Evolutionary conservation across 2,113 vertebrate genomes (phyloP).

Genomic region (Enhydra lutris): DNA sequence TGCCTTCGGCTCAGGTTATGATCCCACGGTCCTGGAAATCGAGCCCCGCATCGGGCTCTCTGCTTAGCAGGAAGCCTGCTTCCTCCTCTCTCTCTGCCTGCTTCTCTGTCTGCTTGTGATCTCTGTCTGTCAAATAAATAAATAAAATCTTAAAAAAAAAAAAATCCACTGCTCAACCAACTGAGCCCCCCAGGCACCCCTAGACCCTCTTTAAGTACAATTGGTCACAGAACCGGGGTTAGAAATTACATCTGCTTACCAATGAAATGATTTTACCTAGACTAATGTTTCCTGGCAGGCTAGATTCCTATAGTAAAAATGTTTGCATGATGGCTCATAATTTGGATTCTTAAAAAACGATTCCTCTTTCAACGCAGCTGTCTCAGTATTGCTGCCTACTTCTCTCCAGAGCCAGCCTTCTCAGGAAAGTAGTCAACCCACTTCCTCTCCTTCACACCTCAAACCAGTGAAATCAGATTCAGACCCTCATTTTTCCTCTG

Average conservation of each 20-base stretch:
- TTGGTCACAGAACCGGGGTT: neutral
- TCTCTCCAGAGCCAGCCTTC: constrained; percentile 4
- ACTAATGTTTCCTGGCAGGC: neutral
- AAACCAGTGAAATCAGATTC: neutral
- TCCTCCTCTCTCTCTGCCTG: too few species aligned
- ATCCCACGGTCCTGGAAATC: too few species aligned
- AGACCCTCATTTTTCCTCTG: neutral
- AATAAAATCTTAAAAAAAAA: neutral
- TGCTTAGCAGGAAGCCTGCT: too few species aligned
- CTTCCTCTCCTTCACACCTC: neutral
- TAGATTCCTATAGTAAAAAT: neutral
- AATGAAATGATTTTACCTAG: constrained; percentile 13
- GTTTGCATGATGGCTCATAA: neutral
- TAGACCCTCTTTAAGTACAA: neutral
- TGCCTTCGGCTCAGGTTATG: too few species aligned
- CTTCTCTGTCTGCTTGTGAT: too few species aligned
- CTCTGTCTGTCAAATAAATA: too few species aligned
- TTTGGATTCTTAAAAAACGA: constrained; percentile 11
- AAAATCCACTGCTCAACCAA: neutral
- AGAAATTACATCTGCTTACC: neutral
- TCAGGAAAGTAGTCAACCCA: neutral
- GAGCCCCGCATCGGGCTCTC: too few species aligned
- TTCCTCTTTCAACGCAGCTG: neutral
- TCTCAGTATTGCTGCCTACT: neutral
- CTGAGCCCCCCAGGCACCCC: neutral